Conservation (phyloP, 2,888 invertebrate species). For the Scaeva pyrastri region DNA sequence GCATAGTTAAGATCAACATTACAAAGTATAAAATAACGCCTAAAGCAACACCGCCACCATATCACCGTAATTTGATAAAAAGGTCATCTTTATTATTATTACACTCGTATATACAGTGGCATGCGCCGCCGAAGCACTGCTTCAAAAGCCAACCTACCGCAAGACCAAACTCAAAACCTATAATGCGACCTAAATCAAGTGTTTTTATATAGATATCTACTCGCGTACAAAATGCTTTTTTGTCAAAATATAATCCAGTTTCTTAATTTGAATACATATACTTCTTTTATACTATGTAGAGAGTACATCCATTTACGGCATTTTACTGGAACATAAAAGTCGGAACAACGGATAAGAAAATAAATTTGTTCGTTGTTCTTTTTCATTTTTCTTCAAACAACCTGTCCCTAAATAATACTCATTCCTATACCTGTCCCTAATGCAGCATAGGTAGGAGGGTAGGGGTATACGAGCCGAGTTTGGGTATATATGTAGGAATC, state of each 20-base stretch:
- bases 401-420: conserved; percentile 4
- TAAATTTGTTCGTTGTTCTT: neutral
- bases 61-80: too few relatives aligned
- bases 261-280: neutral
- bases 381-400: neutral
- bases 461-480: too few relatives aligned
- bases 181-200: conserved; percentile 3
- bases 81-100: too few relatives aligned
- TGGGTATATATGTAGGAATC: neutral
- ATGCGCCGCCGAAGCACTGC: too few relatives aligned
- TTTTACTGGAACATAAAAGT: conserved; percentile 14
- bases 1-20: too few relatives aligned
- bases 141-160: too few relatives aligned
- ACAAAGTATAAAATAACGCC: too few relatives aligned
- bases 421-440: too few relatives aligned
- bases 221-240: neutral
- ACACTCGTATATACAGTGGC: too few relatives aligned
- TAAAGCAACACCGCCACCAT: too few relatives aligned
- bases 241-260: conserved; percentile 1
- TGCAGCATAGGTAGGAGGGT: neutral
- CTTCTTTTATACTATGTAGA: too few relatives aligned
- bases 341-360: conserved; percentile 21
- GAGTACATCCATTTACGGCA: neutral
- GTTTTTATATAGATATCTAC: neutral
- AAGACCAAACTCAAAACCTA: neutral